Evolutionary conservation across 2,888 invertebrate genomes (phyloP), one percentile per base, ranked within the genome.

Genomic region (Brenthis ino): DNA sequence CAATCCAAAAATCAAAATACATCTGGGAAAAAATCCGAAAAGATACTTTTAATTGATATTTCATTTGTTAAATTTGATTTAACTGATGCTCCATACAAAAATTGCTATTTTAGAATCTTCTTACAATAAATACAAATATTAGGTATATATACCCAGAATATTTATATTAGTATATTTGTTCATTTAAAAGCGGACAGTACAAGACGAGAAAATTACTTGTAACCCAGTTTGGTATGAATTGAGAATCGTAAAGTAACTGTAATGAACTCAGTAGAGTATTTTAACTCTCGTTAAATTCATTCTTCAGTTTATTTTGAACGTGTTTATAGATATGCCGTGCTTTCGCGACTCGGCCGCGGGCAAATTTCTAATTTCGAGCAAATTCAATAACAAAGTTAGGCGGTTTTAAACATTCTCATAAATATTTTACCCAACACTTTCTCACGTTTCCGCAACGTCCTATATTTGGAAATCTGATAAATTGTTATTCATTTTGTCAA

Each of bases 361-460:
- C 8, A 12, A 13, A 56, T 58, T 64, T 54, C 54, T 28, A 47
- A 48, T 55, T 60, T 48, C 28, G 13, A 50, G 20, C 16, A 53
- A 65, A 68, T 64, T 57, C 48, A 65, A 68, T 60, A 58, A 54
- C 50, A 55, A 68, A 60, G 55, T 60, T 65, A 48, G 51, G n/a
- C n/a, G 20, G 24, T 51, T 54, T 60, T 50, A 65, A 65, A 50
- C 24, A 56, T 56, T 24, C 55, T 58, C 55, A 60, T 65, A 64
- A 28, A 64, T 68, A 68, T 64, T 64, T 57, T 53, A 48, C 51
- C 6, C 24, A 53, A 14, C 12, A 28, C 4, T 13, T 24, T 33
- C 50, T 50, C 58, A 24, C 20, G 37, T 14, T 43, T n/a, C 12
- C n/a, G 12, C 33, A 12, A 33, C 13, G 50, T n/a, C 16, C 6